A percentile compares a stretch with the other conserved stretches of the same genome.
phyloP scores from a whole-genome alignment of 2,888 invertebrate genomes.

The Nomada goodeniana region DNA sequence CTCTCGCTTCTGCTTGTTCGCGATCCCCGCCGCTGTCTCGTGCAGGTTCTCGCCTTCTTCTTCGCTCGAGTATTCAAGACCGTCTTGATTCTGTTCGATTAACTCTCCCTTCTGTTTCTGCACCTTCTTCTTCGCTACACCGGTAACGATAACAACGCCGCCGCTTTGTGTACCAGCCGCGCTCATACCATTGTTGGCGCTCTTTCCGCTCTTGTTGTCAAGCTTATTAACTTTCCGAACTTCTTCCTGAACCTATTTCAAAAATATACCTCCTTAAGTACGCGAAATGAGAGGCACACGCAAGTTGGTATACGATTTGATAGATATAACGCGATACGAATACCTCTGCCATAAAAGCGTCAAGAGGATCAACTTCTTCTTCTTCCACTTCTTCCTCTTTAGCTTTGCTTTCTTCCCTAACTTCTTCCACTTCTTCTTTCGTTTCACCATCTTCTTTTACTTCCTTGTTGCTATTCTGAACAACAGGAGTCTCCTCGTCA shows the following conservation, averaged over 20 bases:
- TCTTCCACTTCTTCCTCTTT: constrained; percentile 54
- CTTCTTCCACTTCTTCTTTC: constrained; percentile 82
- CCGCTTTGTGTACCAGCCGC: constrained; percentile 76
- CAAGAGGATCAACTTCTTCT: constrained; percentile 97
- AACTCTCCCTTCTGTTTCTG: constrained; percentile 96
- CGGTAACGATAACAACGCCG: constrained; percentile 92
- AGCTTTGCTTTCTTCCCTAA: constrained; percentile 82
- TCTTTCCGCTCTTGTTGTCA: constrained; percentile 86
- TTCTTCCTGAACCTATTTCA: constrained; percentile 88
- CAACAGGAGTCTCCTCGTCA: constrained; percentile 89
- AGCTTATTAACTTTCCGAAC: constrained; percentile 92
- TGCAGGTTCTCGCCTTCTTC: constrained; percentile 98
- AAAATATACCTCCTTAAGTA: not conserved
- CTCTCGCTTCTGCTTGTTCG: constrained; percentile 96
- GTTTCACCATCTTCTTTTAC: constrained; percentile 86
- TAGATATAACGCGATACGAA: not conserved
- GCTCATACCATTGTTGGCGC: constrained; percentile 84
- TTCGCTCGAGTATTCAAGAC: constrained; percentile 98
- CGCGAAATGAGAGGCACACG: too few relatives aligned
- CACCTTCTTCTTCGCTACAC: constrained; percentile 92
- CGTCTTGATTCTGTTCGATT: constrained; percentile 99
- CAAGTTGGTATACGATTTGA: not conserved
- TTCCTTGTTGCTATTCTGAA: constrained; percentile 78
- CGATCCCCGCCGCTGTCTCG: constrained; percentile 94
- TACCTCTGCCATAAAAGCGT: constrained; percentile 97